Evolutionary conservation across 2,113 vertebrate genomes (phyloP).

Genomic region (Philantomba maxwellii): DNA sequence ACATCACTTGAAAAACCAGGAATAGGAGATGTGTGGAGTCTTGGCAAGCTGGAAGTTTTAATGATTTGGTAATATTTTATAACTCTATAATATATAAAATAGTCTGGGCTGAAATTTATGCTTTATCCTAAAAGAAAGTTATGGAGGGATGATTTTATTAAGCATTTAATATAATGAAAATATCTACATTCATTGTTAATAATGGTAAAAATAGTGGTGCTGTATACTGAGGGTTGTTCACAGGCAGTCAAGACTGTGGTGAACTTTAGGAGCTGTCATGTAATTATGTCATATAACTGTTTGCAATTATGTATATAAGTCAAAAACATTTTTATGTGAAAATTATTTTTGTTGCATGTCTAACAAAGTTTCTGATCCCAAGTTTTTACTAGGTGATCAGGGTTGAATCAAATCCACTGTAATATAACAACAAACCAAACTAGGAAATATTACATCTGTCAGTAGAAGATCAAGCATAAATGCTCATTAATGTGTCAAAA

Average conservation of each 20-base stretch:
- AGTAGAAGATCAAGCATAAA: background rate
- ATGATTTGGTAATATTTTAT: background rate
- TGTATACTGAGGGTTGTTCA: background rate
- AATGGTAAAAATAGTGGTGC: background rate
- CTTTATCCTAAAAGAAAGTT: background rate
- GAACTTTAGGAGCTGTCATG: background rate
- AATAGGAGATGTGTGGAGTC: background rate
- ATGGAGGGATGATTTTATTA: background rate
- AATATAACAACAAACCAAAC: background rate
- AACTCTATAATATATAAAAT: background rate
- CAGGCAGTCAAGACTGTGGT: background rate
- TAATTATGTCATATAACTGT: background rate
- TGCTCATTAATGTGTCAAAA: background rate
- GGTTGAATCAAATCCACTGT: background rate
- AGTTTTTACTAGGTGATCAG: background rate
- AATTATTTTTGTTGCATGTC: constrained; percentile 13
- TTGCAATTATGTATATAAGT: background rate
- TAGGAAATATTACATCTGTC: background rate
- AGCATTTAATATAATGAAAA: background rate
- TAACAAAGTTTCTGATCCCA: background rate
- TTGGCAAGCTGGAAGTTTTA: background rate
- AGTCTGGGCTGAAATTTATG: background rate
- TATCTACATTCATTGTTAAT: background rate
- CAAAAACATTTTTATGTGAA: background rate
- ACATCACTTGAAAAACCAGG: background rate